These are phyloP conservation scores for Bufo gargarizans DNA, from an alignment of 2,113 vertebrate species.

Conservation along the genomic window DNA sequence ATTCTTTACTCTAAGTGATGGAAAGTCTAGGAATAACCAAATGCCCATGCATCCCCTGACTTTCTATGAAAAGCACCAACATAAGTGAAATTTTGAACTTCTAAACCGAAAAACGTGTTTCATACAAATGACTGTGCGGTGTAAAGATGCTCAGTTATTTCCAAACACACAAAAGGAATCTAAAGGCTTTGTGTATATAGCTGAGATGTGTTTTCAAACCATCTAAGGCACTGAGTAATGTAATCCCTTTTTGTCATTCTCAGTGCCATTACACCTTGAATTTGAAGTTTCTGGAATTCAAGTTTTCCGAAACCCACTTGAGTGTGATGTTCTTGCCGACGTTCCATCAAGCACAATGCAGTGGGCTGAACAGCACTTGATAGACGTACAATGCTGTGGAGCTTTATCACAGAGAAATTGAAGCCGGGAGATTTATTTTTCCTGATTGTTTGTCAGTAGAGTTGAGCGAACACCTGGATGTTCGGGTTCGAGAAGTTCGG, in stretches of 20 bases:
- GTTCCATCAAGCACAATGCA: constrained; percentile 29
- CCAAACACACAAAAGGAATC: not conserved
- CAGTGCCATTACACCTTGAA: not conserved
- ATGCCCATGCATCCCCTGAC: not conserved
- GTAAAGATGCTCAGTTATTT: not conserved
- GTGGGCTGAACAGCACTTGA: constrained; percentile 23
- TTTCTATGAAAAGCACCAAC: not conserved
- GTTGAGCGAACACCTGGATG: no score
- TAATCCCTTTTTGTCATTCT: constrained; percentile 9
- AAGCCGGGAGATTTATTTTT: constrained; percentile 29
- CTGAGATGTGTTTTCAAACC: not conserved
- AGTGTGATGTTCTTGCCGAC: not conserved
- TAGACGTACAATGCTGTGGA: constrained; percentile 44
- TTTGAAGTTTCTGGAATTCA: constrained; percentile 3
- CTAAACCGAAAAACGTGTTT: not conserved
- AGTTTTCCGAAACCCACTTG: constrained; percentile 29
- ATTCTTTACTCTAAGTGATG: no score
- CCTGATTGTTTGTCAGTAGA: constrained; percentile 15
- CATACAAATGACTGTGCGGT: not conserved
- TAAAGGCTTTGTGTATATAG: not conserved
- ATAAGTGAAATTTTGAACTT: not conserved
- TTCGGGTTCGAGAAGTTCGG: no score
- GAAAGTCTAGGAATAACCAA: not conserved
- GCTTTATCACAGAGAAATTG: constrained; percentile 50
- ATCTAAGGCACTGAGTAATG: not conserved